Base-by-base conservation (phyloP, 2,888 invertebrate genomes). In the Bhutanitis thaidina region DNA sequence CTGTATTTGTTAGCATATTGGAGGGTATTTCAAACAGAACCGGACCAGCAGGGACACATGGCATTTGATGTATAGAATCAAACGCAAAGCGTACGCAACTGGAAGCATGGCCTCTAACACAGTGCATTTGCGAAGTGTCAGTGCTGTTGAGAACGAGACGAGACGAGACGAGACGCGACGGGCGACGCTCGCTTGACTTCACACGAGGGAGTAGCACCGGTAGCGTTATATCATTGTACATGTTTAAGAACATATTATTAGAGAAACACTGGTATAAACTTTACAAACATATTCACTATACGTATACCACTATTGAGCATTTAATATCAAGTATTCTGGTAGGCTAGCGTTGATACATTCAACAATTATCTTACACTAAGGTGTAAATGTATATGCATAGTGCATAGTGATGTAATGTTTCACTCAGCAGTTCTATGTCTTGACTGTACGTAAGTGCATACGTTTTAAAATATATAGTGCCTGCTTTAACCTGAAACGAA, bases 181-280 rank as follows among this genome's bases (percentile, higher is more conserved):
- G 61, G 47, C 51, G 43, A 54, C 16, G 44, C 36, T 55, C 53
- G 56, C 58, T 65, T 60, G 56, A 58, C 61, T 59, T 55, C 58
- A 61, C 57, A 60, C 43, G 39, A 50, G 58, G 61, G 62, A 62
- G 61, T 55, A 60, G 59, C 67, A 63, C 62, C 9, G 40, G 3
- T 56, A 59, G 63, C 62, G 32, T 61, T 69, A 67, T 72, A 70
- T 71, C 70, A 70, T 67, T 69, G 54, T 66, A 67, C 69, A 62
- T 66, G 63, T 67, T 68, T 71, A 71, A 69, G 69, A 63, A 49
- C 62, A 62, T 62, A 69, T 65, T 70, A 69, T 68, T 75, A 70
- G 63, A 66, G 32, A 62, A 58, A 56, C 66, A 62, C 57, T 55
- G 65, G 66, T 55, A 64, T 61, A 61, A 62, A 62, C 12, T 59